Evolutionary conservation across 2,113 vertebrate genomes (phyloP).

Genomic region (Tylochromis polylepis): DNA sequence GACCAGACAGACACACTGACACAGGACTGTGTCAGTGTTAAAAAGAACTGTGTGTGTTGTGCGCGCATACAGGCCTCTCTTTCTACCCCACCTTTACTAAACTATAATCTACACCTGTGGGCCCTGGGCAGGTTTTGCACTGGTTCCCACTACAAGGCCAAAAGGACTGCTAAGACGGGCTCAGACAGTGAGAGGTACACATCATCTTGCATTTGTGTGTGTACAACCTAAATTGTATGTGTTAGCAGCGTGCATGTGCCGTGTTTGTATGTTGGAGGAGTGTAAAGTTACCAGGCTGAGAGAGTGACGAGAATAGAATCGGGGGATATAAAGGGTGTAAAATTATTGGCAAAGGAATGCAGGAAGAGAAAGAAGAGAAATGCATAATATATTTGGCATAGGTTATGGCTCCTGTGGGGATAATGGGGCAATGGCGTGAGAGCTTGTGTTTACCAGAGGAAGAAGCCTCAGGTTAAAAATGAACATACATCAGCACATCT

Average conservation of each 20-base stretch:
- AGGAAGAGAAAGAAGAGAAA: conserved; percentile 10
- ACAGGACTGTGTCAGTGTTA: conserved; percentile 51
- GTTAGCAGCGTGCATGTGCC: not conserved
- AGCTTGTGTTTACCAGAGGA: conserved; percentile 61
- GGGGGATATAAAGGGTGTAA: not conserved
- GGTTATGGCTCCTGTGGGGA: conserved; percentile 47
- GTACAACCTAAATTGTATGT: not conserved
- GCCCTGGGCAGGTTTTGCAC: not conserved
- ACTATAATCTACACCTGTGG: conserved; percentile 14
- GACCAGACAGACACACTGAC: conserved; percentile 64
- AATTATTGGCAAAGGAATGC: conserved; percentile 18
- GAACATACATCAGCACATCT: not conserved
- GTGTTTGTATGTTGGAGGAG: not conserved
- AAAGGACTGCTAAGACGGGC: not conserved
- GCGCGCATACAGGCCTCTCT: conserved; percentile 14
- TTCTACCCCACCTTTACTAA: conserved; percentile 31
- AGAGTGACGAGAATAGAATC: not conserved
- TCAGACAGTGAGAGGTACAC: not conserved
- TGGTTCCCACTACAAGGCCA: not conserved
- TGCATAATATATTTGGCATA: conserved; percentile 44
- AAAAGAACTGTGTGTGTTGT: conserved; percentile 14
- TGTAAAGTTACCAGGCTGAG: not conserved
- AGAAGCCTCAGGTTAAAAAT: conserved; percentile 31
- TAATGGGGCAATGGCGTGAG: conserved; percentile 57
- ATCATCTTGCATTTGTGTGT: not conserved